Conservation (phyloP, 2,797 vertebrate genomes). For the Coranthus polyacanthus region DNA sequence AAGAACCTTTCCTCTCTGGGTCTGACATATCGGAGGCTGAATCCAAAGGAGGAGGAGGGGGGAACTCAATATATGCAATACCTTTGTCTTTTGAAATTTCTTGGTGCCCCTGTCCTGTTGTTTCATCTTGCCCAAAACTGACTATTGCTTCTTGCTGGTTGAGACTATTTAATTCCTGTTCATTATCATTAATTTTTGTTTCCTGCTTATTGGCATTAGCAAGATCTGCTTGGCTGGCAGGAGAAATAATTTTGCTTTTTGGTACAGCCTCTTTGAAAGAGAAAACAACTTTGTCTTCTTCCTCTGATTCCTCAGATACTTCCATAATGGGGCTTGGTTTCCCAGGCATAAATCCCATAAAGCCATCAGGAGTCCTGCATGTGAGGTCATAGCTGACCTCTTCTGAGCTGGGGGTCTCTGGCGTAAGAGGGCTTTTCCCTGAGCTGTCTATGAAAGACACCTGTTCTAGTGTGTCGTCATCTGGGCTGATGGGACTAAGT, state of each 20-base stretch:
- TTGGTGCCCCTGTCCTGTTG: slow-evolving; percentile 78
- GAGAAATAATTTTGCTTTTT: slow-evolving; percentile 68
- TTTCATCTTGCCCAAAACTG: slow-evolving; percentile 40
- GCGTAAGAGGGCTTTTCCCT: slow-evolving; percentile 97
- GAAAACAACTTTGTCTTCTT: slow-evolving; percentile 86
- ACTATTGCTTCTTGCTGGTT: slow-evolving; percentile 51
- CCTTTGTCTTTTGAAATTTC: slow-evolving; percentile 90
- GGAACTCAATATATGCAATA: slow-evolving; percentile 98
- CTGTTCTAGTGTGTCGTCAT: slow-evolving; percentile 97
- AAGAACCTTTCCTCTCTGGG: slow-evolving; percentile 87
- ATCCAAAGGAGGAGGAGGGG: slow-evolving; percentile 97
- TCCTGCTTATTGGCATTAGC: slow-evolving; percentile 85
- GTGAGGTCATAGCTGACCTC: slow-evolving; percentile 98
- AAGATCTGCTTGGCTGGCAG: slow-evolving; percentile 66
- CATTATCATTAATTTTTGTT: slow-evolving; percentile 57
- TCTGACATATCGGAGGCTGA: slow-evolving; percentile 90
- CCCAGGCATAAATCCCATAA: slow-evolving; percentile 91
- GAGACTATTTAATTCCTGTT: slow-evolving; percentile 49
- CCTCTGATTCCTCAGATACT: slow-evolving; percentile 95
- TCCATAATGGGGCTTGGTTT: slow-evolving; percentile 97
- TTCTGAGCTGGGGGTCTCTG: slow-evolving; percentile 98
- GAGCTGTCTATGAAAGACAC: slow-evolving; percentile 99
- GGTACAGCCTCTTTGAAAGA: slow-evolving; percentile 86
- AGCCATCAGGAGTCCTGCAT: slow-evolving; percentile 92
- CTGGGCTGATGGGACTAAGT: slow-evolving; percentile 93